Evolutionary conservation across 2,113 vertebrate species (phyloP).

Genomic region (Apaloderma vittatum): DNA sequence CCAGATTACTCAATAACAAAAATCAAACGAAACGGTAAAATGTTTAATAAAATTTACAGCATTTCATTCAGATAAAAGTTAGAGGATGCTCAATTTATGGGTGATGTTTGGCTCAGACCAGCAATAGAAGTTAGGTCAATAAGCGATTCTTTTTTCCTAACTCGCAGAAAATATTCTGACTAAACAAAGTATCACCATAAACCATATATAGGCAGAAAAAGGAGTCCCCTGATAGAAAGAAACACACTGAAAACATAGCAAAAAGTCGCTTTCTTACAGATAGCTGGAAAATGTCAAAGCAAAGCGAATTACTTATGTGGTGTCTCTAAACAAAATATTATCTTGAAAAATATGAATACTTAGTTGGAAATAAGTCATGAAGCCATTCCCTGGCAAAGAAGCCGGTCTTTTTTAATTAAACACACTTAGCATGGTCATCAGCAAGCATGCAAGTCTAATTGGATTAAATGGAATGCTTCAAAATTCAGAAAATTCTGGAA

Average conservation of each 20-base stretch:
- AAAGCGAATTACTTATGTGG: neutral
- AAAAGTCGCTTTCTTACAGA: neutral
- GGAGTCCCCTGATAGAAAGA: neutral
- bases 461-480: neutral
- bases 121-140: conserved; percentile 63
- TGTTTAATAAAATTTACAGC: conserved; percentile 65
- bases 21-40: conserved; percentile 41
- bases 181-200: conserved; percentile 19
- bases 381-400: neutral
- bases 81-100: conserved; percentile 57
- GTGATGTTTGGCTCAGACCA: conserved; percentile 47
- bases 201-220: neutral
- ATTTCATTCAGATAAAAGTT: conserved; percentile 57
- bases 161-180: conserved; percentile 21
- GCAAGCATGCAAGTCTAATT: neutral
- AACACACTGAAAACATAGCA: neutral
- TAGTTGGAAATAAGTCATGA: neutral
- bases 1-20: conserved; percentile 40
- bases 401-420: neutral
- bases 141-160: conserved; percentile 39
- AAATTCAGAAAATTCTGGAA: neutral
- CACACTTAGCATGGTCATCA: neutral
- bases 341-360: neutral
- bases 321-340: conserved; percentile 38
- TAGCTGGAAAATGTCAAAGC: neutral